A percentile compares a stretch with the other conserved stretches of the same genome.
Conservation (phyloP, 1,140 invertebrate genomes). For the Caenorhabditis remanei region DNA sequence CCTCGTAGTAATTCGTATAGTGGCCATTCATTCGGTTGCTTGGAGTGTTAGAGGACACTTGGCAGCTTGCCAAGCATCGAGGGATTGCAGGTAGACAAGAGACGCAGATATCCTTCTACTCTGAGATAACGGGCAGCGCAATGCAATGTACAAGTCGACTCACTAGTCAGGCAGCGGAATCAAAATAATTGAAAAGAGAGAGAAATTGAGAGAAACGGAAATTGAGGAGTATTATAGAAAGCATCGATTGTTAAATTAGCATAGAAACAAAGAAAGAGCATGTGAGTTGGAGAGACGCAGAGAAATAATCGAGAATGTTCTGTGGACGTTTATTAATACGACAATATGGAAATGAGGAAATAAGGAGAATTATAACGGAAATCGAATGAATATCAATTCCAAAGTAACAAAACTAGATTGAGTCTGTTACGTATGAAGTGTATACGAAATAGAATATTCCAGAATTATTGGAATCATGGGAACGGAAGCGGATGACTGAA, state of each 20-base stretch:
- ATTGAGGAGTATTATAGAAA: constrained; percentile 19
- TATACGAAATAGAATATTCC: too few relatives aligned
- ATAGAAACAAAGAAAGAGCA: neutral
- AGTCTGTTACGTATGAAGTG: too few relatives aligned
- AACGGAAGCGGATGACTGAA: too few relatives aligned
- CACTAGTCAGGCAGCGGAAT: constrained; percentile 24
- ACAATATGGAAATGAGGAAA: neutral
- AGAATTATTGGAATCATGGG: too few relatives aligned
- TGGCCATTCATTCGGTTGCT: constrained; percentile 12
- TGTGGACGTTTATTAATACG: too few relatives aligned
- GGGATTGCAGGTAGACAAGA: neutral
- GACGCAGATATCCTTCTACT: constrained; percentile 4
- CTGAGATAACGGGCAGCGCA: constrained; percentile 32
- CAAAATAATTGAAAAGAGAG: neutral
- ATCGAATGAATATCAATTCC: neutral
- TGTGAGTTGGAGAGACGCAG: neutral
- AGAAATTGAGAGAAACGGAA: constrained; percentile 12
- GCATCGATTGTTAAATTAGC: neutral
- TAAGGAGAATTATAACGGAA: neutral
- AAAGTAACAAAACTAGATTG: neutral
- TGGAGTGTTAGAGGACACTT: neutral
- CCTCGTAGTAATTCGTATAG: constrained; percentile 30
- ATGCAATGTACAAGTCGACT: constrained; percentile 19
- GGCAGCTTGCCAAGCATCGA: neutral
- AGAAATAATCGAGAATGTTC: neutral